Evolutionary conservation across 1,140 invertebrate genomes (phyloP), one percentile per base, ranked within the genome.

Genomic region (Drosophila nebulosa): DNA sequence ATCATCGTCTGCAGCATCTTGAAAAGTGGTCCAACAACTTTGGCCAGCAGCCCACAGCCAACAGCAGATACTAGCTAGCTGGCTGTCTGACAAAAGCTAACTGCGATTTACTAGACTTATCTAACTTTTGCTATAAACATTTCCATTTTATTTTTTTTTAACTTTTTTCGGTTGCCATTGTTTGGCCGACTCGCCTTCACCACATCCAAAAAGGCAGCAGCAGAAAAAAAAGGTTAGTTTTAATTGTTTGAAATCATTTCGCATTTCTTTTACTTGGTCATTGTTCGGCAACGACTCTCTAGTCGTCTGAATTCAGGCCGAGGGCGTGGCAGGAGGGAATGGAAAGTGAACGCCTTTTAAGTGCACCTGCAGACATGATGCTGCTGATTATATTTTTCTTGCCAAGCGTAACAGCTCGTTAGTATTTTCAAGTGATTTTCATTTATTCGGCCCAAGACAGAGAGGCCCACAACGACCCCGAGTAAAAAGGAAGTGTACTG

Each of bases 351-450:
- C 83, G 83, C 83, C 83, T 88, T 88, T 88, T 88, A 84, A 88
- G 84, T 88, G 83, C 83, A 88, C 83, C 83, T 88, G 83, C 83
- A 88, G 83, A 89, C 83, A 88, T 88, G 83, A 88, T 88, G 83
- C 83, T 88, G 83, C 83, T 88, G 83, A 88, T 88, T 88, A 88
- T 88, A 88, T 88, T 88, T 88, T 88, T 79, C 83, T 88, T 88
- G 75, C 75, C 78, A 79, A 83, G 83, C 83, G 83, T 88, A 88
- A 88, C 83, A 89, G 83, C 83, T 88, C 83, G 83, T 88, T 88
- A 88, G 83, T 88, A 83, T 83, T 88, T 86, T 88, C 78, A 88
- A 88, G 83, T 88, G 83, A 89, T 88, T 88, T 88, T 78, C 83
- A 88, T 80, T 88, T 83, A 88, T 75, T 81, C 69, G 71, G 56